Evolutionary conservation across 2,888 invertebrate genomes (phyloP).

Genomic region (Synanthedon myopaeformis): DNA sequence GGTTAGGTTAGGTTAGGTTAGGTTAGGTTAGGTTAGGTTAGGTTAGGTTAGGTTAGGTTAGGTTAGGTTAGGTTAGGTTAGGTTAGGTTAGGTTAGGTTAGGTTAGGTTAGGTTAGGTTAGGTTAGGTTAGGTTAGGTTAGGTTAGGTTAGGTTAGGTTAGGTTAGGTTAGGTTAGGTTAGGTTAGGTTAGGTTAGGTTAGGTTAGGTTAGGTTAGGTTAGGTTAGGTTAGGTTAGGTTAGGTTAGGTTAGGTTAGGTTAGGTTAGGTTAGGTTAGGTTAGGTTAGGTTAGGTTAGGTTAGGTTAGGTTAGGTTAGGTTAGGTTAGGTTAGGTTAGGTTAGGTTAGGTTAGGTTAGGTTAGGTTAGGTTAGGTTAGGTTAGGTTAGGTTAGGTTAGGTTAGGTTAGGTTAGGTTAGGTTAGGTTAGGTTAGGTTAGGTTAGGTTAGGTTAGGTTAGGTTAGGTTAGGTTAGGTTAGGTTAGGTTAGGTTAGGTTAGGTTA

Average conservation of each 20-base stretch:
- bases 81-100: constrained; percentile 7
- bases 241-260: constrained; percentile 8
- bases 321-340: not conserved
- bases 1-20: not conserved
- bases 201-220: constrained; percentile 10
- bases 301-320: not conserved
- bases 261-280: not conserved
- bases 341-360: not conserved
- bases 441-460: constrained; percentile 14
- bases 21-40: not conserved
- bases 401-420: constrained; percentile 1
- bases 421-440: constrained; percentile 1
- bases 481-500: constrained; percentile 10
- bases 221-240: constrained; percentile 12
- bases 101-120: constrained; percentile 7
- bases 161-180: constrained; percentile 7
- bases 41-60: constrained; percentile 5
- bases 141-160: constrained; percentile 7
- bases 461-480: constrained; percentile 11
- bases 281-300: not conserved
- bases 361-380: not conserved
- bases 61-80: constrained; percentile 5
- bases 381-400: not conserved
- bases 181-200: constrained; percentile 8
- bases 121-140: constrained; percentile 8